These are phyloP conservation scores for Stegodyphus mimosarum DNA, from an alignment of 1,140 invertebrate genomes.

Conservation along the genomic window DNA sequence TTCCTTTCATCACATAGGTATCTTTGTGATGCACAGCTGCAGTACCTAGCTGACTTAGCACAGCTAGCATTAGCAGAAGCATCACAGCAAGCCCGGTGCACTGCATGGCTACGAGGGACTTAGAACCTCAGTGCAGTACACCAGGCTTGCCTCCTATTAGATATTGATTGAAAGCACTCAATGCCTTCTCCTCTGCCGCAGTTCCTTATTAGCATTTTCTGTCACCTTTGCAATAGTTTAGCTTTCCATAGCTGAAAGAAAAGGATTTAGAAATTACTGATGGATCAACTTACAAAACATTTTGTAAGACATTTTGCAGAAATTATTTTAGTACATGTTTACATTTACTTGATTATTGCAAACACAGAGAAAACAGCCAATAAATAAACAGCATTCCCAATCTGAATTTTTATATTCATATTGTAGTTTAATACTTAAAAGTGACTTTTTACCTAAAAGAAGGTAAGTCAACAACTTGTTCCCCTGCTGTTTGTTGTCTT, in stretches of 20 bases:
- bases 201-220: slow-evolving; percentile 19
- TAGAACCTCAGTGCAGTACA: slow-evolving; percentile 37
- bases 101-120: slow-evolving; percentile 19
- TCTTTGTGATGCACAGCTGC: slow-evolving; percentile 27
- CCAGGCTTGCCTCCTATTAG: slow-evolving; percentile 43
- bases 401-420: too few species aligned
- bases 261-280: background rate
- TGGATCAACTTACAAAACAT: background rate
- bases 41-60: background rate
- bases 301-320: too few species aligned
- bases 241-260: background rate
- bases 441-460: too few species aligned
- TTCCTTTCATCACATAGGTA: slow-evolving; percentile 57
- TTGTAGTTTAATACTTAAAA: too few species aligned
- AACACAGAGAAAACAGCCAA: too few species aligned
- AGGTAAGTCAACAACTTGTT: too few species aligned
- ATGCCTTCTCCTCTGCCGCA: background rate
- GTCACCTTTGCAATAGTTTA: too few species aligned
- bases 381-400: too few species aligned
- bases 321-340: too few species aligned
- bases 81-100: slow-evolving; percentile 25
- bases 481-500: too few species aligned
- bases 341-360: too few species aligned
- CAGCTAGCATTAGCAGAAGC: slow-evolving; percentile 1
- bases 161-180: background rate